Conservation (phyloP, 2,113 vertebrate species). For the Mohoua ochrocephala region DNA sequence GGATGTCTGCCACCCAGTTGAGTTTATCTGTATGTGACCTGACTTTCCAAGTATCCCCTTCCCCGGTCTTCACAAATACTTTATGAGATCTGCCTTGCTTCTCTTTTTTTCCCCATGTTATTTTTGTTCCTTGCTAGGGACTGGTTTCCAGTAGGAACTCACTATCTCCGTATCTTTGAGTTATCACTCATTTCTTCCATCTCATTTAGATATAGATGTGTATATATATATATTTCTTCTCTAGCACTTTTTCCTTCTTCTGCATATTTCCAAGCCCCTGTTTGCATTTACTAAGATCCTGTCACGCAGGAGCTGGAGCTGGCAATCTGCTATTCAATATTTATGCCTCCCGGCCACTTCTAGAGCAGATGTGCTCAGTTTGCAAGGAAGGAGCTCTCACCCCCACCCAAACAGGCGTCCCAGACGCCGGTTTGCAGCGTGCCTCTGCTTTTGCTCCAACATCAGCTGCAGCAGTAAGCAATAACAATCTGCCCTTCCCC, state of each 20-base stretch:
- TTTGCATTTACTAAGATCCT: not conserved
- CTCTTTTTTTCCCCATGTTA: not conserved
- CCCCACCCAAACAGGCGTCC: not conserved
- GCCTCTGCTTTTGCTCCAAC: not conserved
- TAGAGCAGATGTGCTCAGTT: not conserved
- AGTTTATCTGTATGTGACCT: not conserved
- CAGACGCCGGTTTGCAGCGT: not conserved
- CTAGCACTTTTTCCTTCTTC: not conserved
- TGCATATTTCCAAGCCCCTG: not conserved
- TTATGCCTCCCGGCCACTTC: not conserved
- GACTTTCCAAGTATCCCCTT: not conserved
- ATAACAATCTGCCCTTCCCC: not conserved
- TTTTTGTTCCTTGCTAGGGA: not conserved
- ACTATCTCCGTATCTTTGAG: not conserved
- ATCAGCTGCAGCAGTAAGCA: not conserved
- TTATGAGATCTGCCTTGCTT: not conserved
- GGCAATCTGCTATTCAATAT: not conserved
- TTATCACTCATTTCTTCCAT: not conserved
- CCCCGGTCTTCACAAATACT: not conserved
- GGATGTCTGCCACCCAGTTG: not conserved
- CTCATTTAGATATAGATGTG: not conserved
- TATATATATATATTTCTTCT: not conserved
- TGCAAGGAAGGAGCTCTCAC: not conserved
- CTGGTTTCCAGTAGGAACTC: not conserved
- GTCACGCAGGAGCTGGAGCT: not conserved